Evolutionary conservation across 2,113 vertebrate species (phyloP).

Genomic region (Myotis brandtii): DNA sequence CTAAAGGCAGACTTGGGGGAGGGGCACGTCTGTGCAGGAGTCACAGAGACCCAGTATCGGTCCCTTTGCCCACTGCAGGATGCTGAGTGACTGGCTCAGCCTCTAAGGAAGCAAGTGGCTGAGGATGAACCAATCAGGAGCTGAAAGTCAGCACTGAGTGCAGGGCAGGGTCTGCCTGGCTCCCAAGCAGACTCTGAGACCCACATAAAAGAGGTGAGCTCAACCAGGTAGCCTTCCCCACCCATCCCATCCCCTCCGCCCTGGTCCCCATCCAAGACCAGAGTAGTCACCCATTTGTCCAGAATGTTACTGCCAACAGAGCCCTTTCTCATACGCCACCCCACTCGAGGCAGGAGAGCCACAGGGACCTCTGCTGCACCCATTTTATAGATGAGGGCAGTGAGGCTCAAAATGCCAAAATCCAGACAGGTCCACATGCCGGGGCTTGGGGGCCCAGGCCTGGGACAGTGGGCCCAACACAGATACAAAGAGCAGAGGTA

Average conservation of each 20-base stretch:
- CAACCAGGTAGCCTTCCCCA: not conserved
- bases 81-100: not conserved
- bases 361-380: not conserved
- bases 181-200: not conserved
- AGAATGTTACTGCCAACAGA: not conserved
- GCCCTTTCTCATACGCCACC: not conserved
- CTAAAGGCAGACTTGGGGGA: not conserved
- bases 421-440: fast-evolving
- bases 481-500: not conserved
- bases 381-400: not conserved
- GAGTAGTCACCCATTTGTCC: not conserved
- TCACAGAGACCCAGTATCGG: not conserved
- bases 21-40: not conserved
- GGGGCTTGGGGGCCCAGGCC: not conserved
- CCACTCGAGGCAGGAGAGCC: not conserved
- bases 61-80: not conserved
- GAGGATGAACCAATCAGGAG: not conserved
- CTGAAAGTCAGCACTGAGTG: not conserved
- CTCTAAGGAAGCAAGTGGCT: not conserved
- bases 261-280: not conserved
- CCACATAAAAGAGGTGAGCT: not conserved
- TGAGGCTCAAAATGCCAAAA: not conserved
- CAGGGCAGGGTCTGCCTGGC: no score
- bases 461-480: not conserved
- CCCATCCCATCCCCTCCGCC: fast-evolving